These are phyloP conservation scores for Pollenia angustigena DNA, from an alignment of 2,888 invertebrate genomes.

Conservation along the genomic window DNA sequence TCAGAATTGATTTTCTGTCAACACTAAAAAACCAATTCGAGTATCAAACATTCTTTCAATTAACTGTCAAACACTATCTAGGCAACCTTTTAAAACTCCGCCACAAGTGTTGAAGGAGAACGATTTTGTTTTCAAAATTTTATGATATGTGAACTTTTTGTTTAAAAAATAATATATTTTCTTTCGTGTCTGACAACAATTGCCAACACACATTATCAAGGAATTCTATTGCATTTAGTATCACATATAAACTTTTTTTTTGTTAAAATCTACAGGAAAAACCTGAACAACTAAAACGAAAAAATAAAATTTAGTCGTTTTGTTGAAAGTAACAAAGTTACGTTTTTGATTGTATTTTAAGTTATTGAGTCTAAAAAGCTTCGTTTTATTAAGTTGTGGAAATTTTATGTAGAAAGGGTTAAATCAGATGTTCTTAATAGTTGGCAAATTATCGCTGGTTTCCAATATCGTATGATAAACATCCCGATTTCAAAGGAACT, in stretches of 20 bases:
- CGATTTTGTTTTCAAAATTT: not conserved
- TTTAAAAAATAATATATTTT: constrained; percentile 11
- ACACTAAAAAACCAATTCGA: constrained; percentile 50
- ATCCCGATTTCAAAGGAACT: too few species aligned
- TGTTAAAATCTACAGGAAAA: constrained; percentile 6
- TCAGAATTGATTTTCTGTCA: constrained; percentile 50
- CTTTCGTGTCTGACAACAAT: constrained; percentile 48
- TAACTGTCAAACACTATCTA: constrained; percentile 33
- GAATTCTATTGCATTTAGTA: constrained; percentile 12
- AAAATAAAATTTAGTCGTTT: constrained; percentile 37
- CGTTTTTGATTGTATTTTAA: constrained; percentile 17
- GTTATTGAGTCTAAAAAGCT: constrained; percentile 15
- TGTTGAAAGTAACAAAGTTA: constrained; percentile 26
- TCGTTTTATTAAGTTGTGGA: constrained; percentile 15
- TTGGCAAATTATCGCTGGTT: too few species aligned
- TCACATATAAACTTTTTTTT: too few species aligned
- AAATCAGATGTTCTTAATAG: not conserved
- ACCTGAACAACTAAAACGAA: not conserved
- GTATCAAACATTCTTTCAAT: constrained; percentile 39
- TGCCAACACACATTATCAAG: constrained; percentile 18
- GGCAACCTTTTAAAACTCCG: constrained; percentile 8
- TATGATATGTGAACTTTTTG: not conserved
- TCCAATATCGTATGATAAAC: too few species aligned
- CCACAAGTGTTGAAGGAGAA: constrained; percentile 49
- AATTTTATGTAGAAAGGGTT: constrained; percentile 8